These are phyloP conservation scores for Tortrix viridana DNA, from an alignment of 2,888 invertebrate genomes.

Conservation along the genomic window DNA sequence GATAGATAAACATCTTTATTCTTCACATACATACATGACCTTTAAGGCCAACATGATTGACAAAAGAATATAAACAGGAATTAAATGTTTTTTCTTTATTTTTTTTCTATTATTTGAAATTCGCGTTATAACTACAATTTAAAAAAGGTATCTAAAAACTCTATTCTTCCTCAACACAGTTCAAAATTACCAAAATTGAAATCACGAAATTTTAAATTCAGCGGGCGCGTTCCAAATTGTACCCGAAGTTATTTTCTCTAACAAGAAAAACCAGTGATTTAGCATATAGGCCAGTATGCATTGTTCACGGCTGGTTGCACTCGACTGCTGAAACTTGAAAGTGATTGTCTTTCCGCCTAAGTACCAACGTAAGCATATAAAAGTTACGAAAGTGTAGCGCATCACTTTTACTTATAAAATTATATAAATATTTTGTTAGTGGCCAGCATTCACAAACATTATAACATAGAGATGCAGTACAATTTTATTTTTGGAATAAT, in stretches of 20 bases:
- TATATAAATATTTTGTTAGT: background rate
- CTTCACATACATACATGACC: too few relatives aligned
- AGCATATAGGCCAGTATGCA: conserved; percentile 16
- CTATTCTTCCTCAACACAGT: too few relatives aligned
- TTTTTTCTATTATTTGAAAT: too few relatives aligned
- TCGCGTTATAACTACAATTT: too few relatives aligned
- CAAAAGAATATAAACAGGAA: too few relatives aligned
- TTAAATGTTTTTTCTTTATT: too few relatives aligned
- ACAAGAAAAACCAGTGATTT: background rate
- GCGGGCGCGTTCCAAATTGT: too few relatives aligned
- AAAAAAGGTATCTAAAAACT: too few relatives aligned
- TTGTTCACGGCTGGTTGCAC: conserved; percentile 17
- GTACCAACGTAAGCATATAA: conserved; percentile 1
- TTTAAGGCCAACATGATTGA: too few relatives aligned
- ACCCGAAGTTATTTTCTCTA: background rate
- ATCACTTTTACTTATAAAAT: conserved; percentile 23
- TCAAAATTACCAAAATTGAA: too few relatives aligned
- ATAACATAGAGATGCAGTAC: background rate
- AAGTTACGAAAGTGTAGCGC: conserved; percentile 29
- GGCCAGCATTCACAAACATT: background rate
- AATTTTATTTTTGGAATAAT: background rate
- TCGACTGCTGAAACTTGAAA: conserved; percentile 31
- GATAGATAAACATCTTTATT: too few relatives aligned
- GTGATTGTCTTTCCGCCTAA: conserved; percentile 26
- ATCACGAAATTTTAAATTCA: too few relatives aligned